A percentile compares a stretch with the other conserved stretches of the same genome.
These are phyloP conservation scores for Numenius arquata DNA, from an alignment of 2,113 vertebrate genomes.

Conservation along the genomic window DNA sequence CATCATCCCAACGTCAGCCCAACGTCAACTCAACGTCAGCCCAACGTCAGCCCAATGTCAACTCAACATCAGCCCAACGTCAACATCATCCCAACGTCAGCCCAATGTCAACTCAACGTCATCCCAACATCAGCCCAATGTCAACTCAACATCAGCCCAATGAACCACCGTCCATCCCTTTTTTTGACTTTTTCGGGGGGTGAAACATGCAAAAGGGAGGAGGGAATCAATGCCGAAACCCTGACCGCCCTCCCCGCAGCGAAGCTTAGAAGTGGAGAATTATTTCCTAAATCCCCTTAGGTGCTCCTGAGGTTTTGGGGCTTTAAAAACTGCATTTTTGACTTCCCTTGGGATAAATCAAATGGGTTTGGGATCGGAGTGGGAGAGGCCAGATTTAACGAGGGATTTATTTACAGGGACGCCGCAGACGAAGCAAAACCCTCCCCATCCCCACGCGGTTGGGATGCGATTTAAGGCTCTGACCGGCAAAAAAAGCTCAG, in stretches of 20 bases:
- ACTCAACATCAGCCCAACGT: too few species aligned
- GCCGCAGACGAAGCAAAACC: neutral
- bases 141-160: neutral
- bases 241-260: neutral
- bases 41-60: too few species aligned
- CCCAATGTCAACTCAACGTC: neutral
- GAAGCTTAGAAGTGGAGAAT: neutral
- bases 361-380: rapidly evolving
- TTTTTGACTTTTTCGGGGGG: neutral
- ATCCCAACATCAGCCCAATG: neutral
- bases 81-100: neutral
- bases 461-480: slow-evolving; percentile 30
- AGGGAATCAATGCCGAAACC: neutral
- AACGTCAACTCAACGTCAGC: too few species aligned
- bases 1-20: too few species aligned
- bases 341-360: neutral
- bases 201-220: neutral
- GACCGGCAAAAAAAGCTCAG: slow-evolving; percentile 29
- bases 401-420: neutral
- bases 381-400: rapidly evolving
- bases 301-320: slow-evolving; percentile 59
- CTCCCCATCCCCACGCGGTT: neutral
- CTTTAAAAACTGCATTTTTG: neutral
- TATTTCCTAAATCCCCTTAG: neutral
- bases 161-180: rapidly evolving